A percentile compares a stretch with the other conserved stretches of the same genome.
phyloP scores from a whole-genome alignment of 2,113 vertebrate species.

The Felis chaus region DNA sequence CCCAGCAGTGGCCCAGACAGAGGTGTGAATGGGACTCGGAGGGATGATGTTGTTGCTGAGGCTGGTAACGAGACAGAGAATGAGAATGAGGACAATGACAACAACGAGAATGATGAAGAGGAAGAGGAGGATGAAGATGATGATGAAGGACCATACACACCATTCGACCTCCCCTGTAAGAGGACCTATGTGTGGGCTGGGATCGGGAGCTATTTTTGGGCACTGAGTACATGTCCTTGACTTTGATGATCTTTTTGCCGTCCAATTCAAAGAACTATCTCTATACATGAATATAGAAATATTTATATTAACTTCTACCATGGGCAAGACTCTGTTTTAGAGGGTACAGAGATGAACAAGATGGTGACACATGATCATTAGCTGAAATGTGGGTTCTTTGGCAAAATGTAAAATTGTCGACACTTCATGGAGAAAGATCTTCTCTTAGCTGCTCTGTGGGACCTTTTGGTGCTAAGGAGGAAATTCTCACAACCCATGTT shows the following conservation, averaged over 20 bases:
- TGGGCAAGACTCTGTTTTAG: background rate
- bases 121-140: constrained; percentile 89
- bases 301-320: background rate
- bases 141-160: constrained; percentile 92
- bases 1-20: constrained; percentile 83
- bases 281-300: background rate
- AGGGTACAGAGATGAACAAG: background rate
- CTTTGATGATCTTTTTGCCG: background rate
- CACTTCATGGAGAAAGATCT: background rate
- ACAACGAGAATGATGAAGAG: constrained; percentile 94
- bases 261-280: background rate
- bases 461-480: background rate
- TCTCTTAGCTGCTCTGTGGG: background rate
- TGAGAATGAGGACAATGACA: constrained; percentile 93
- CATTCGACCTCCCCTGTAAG: constrained; percentile 94
- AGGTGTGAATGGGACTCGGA: constrained; percentile 76
- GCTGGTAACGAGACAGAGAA: constrained; percentile 90
- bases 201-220: background rate
- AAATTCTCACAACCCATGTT: background rate
- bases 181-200: background rate
- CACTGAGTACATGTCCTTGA: background rate
- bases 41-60: constrained; percentile 85
- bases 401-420: background rate
- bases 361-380: accelerated
- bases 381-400: background rate